Evolutionary conservation across 2,888 invertebrate species (phyloP).

Genomic region (Smittia aterrima): DNA sequence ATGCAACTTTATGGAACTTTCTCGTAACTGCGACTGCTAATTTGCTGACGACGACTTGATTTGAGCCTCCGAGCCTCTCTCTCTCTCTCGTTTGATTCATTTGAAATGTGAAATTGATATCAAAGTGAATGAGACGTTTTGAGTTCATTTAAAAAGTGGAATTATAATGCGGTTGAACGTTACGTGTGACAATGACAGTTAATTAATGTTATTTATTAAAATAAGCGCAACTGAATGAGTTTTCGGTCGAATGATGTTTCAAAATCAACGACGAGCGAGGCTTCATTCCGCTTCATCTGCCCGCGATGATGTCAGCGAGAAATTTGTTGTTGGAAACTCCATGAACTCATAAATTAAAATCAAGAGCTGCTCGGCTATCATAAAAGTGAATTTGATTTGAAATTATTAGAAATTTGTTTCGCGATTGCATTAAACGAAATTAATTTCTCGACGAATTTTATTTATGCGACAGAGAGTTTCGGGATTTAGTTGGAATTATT

Average conservation of each 20-base stretch:
- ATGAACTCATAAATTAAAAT: conserved; percentile 15
- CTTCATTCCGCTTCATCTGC: conserved; percentile 15
- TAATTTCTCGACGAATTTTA: too few relatives aligned
- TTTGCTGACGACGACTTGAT: conserved; percentile 8
- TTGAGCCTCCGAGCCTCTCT: not conserved
- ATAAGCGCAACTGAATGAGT: conserved; percentile 4
- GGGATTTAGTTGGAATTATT: not conserved
- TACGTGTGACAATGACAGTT: conserved; percentile 41
- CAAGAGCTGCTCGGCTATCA: not conserved
- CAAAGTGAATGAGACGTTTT: not conserved
- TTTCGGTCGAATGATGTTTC: conserved; percentile 23
- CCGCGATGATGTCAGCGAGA: not conserved
- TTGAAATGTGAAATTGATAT: not conserved
- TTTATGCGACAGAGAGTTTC: too few relatives aligned
- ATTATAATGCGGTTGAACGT: conserved; percentile 14
- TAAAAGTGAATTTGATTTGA: conserved; percentile 34
- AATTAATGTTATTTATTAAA: conserved; percentile 39
- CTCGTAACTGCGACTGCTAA: not conserved
- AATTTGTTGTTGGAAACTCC: not conserved
- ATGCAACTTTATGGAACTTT: not conserved
- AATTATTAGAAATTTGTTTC: conserved; percentile 9
- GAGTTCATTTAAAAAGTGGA: not conserved
- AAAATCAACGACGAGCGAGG: conserved; percentile 9
- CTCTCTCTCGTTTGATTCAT: not conserved
- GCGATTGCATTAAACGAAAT: not conserved